These are phyloP conservation scores for Mobula hypostoma DNA, from an alignment of 2,113 vertebrate species.

Conservation along the genomic window DNA sequence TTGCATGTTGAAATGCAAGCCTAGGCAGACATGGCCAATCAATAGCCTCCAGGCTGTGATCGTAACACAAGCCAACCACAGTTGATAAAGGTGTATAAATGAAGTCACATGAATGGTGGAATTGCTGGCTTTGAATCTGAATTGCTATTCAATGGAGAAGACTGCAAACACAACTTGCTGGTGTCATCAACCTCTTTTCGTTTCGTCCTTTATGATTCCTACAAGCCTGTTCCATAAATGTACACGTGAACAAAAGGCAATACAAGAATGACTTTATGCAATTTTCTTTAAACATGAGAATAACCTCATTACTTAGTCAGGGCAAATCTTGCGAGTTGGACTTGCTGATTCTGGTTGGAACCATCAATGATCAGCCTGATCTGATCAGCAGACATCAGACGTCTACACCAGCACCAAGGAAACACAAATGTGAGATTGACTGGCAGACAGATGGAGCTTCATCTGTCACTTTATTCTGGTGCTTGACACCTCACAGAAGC, in stretches of 20 bases:
- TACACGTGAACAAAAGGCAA: no score
- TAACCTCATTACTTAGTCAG: no score
- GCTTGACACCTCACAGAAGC: no score
- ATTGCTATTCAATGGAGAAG: background rate
- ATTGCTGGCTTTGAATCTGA: background rate
- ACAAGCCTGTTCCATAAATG: background rate
- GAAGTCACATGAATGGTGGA: background rate
- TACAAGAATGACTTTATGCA: background rate
- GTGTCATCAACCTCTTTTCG: background rate
- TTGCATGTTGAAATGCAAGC: no score
- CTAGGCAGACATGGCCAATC: background rate
- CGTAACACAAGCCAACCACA: background rate
- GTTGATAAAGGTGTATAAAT: background rate
- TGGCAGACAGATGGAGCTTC: no score
- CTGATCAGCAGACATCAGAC: no score
- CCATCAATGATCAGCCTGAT: no score
- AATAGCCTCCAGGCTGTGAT: background rate
- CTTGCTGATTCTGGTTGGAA: no score
- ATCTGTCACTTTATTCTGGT: no score
- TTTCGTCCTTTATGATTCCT: background rate
- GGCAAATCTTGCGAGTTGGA: no score
- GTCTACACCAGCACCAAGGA: no score
- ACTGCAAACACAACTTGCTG: background rate
- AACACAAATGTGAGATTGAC: no score
- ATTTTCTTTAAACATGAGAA: background rate